phyloP scores from a whole-genome alignment of 64 coral and sea anemone species.

The Catalaphyllia jardinei region DNA sequence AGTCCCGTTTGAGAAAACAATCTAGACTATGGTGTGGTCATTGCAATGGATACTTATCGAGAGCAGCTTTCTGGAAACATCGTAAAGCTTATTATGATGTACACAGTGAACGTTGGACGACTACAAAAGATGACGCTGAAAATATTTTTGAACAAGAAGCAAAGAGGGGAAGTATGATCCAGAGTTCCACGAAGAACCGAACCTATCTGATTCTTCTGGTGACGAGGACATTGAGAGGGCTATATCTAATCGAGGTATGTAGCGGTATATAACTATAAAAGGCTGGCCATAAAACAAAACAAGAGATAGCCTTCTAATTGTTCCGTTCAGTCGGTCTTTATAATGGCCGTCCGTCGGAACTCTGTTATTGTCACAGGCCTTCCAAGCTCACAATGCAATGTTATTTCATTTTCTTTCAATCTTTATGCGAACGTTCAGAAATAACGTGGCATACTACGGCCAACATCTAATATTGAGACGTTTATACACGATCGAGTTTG shows the following conservation, averaged over 20 bases:
- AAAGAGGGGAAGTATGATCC: conserved; percentile 8
- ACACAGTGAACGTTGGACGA: conserved; percentile 12
- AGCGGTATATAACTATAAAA: not conserved
- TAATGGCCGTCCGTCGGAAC: too few species aligned
- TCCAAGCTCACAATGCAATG: too few species aligned
- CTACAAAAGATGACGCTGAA: conserved; percentile 11
- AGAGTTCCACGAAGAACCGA: not conserved
- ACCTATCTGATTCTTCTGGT: too few species aligned
- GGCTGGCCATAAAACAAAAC: not conserved
- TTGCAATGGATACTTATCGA: conserved; percentile 20
- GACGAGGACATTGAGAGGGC: not conserved
- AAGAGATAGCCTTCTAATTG: too few species aligned
- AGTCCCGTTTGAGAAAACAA: conserved; percentile 37
- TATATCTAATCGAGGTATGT: conserved; percentile 16
- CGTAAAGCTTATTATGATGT: conserved; percentile 20
- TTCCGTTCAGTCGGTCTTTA: too few species aligned
- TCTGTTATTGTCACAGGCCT: too few species aligned
- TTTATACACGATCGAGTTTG: too few species aligned
- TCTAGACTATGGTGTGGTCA: not conserved
- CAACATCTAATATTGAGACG: too few species aligned
- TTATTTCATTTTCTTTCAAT: too few species aligned
- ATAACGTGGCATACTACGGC: too few species aligned
- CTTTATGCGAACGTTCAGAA: too few species aligned
- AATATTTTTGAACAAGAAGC: not conserved
- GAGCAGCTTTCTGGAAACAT: too few species aligned